Conservation (phyloP, 2,888 invertebrate genomes). For the Nemurella pictetii region DNA sequence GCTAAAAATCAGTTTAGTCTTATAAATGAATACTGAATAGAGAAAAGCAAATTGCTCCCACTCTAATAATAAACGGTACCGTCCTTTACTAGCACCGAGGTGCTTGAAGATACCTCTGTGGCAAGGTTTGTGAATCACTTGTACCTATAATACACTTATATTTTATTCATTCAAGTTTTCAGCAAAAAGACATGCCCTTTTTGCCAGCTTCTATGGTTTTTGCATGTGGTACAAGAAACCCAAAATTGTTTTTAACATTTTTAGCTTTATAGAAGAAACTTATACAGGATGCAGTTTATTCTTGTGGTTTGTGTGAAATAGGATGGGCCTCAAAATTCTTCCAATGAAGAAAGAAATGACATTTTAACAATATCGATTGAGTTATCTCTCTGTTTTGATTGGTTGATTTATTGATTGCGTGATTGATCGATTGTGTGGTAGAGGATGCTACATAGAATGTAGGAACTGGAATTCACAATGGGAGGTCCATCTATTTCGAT, state of each 20-base stretch:
- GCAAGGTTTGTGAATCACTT: constrained; percentile 46
- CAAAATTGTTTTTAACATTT: not conserved
- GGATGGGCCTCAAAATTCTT: not conserved
- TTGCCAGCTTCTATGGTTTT: constrained; percentile 14
- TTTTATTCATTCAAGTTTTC: constrained; percentile 19
- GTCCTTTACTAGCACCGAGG: constrained; percentile 47
- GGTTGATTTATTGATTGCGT: not conserved
- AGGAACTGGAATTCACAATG: not conserved
- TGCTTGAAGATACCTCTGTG: constrained; percentile 48
- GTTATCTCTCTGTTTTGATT: too few species aligned
- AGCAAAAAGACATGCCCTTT: constrained; percentile 17
- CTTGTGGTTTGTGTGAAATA: not conserved
- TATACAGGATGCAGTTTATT: not conserved
- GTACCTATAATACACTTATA: constrained; percentile 32
- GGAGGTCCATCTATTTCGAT: not conserved
- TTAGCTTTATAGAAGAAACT: not conserved
- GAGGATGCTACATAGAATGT: not conserved
- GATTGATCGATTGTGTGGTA: not conserved
- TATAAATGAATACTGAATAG: not conserved
- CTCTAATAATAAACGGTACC: constrained; percentile 41
- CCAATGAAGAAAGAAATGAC: not conserved
- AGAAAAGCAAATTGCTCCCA: not conserved
- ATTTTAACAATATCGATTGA: not conserved
- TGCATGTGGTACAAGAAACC: constrained; percentile 23
- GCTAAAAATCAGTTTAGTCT: not conserved